phyloP scores from a whole-genome alignment of 2,113 vertebrate species.

The human (Homo sapiens) region DNA sequence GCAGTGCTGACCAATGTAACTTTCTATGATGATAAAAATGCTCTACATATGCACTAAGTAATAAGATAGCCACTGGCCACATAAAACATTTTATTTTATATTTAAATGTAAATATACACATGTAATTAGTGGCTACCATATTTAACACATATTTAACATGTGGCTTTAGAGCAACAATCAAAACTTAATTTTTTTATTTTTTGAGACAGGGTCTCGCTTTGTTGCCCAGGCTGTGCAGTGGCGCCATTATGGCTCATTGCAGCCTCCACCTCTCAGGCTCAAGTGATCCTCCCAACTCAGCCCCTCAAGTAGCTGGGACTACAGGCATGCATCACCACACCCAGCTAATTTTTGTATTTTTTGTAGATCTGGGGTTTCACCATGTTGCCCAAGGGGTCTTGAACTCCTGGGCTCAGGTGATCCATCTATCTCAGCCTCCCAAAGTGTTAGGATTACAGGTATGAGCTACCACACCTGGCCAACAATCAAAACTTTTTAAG shows the following conservation, averaged over 20 bases:
- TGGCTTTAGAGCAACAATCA: neutral
- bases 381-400: neutral
- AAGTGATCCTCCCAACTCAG: neutral
- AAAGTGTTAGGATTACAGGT: neutral
- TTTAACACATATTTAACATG: neutral
- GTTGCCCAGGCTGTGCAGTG: neutral
- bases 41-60: neutral
- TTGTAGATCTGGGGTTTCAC: neutral
- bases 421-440: neutral
- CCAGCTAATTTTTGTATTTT: neutral
- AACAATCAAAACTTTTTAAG: neutral
- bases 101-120: neutral
- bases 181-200: no score
- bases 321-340: neutral
- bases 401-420: neutral
- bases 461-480: neutral
- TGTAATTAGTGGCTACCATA: neutral
- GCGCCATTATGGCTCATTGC: accelerated
- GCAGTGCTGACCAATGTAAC: neutral
- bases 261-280: neutral
- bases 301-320: neutral
- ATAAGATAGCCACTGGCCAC: neutral
- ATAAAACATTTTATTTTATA: neutral
- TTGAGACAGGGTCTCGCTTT: neutral
- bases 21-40: neutral